Evolutionary conservation across 2,888 invertebrate species (phyloP).

Genomic region (Ophion obscuratus): DNA sequence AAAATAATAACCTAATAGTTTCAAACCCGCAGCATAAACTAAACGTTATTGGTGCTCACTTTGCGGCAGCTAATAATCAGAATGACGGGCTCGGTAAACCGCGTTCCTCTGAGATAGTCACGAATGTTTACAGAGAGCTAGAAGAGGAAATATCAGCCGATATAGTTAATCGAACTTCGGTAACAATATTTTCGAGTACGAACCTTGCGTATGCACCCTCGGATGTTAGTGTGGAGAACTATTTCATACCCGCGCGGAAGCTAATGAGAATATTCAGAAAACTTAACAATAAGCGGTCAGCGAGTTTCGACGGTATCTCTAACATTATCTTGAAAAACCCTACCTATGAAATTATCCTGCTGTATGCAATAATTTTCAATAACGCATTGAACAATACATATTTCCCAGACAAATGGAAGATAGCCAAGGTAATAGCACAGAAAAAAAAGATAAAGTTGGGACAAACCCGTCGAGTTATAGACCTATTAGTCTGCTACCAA

Average conservation of each 20-base stretch:
- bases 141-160: slow-evolving; percentile 17
- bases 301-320: slow-evolving; percentile 50
- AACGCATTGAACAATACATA: slow-evolving; percentile 70
- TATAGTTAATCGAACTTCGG: neutral
- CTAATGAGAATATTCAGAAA: slow-evolving; percentile 32
- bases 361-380: slow-evolving; percentile 52
- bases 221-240: neutral
- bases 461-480: slow-evolving; percentile 63
- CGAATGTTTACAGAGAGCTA: slow-evolving; percentile 3
- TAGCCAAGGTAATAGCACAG: slow-evolving; percentile 69
- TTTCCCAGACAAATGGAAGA: slow-evolving; percentile 72
- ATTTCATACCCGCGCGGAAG: slow-evolving; percentile 1
- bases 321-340: slow-evolving; percentile 53
- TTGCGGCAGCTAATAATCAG: slow-evolving; percentile 43
- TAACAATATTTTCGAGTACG: slow-evolving; percentile 13
- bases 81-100: slow-evolving; percentile 25
- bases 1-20: too few species aligned
- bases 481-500: slow-evolving; percentile 71
- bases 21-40: slow-evolving; percentile 42
- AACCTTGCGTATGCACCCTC: slow-evolving; percentile 10
- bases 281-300: slow-evolving; percentile 57
- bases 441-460: slow-evolving; percentile 64
- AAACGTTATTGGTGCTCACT: slow-evolving; percentile 41
- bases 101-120: slow-evolving; percentile 1
- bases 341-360: neutral